Percentiles rank a stretch among this genome's conserved stretches.
These are phyloP conservation scores for Syritta pipiens DNA, from an alignment of 2,888 invertebrate species.

Conservation along the genomic window DNA sequence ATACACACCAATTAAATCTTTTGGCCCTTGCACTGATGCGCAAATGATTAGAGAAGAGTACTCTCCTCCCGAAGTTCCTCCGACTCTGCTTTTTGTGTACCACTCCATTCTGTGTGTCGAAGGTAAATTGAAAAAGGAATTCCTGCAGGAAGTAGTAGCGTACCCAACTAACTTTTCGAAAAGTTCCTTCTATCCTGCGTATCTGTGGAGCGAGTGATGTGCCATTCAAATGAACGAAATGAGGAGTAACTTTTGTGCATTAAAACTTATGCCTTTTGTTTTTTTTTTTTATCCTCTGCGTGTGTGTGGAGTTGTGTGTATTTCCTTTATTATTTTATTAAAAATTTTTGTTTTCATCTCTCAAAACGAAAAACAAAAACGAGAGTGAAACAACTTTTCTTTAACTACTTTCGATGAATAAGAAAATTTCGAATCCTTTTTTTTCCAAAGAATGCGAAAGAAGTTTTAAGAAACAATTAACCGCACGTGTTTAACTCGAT, in stretches of 20 bases:
- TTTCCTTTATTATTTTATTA: background rate
- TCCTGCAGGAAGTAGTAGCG: slow-evolving; percentile 17
- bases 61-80: no score
- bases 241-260: slow-evolving; percentile 46
- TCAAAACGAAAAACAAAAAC: slow-evolving; percentile 14
- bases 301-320: slow-evolving; percentile 11
- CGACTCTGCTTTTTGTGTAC: no score
- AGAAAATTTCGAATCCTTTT: slow-evolving; percentile 33
- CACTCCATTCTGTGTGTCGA: slow-evolving; percentile 2
- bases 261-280: slow-evolving; percentile 36
- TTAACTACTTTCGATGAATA: slow-evolving; percentile 66
- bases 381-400: no score
- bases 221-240: background rate
- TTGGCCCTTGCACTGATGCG: slow-evolving; percentile 29
- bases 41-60: slow-evolving; percentile 19
- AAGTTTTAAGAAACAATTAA: slow-evolving; percentile 58
- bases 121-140: slow-evolving; percentile 7
- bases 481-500: slow-evolving; percentile 19
- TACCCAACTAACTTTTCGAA: background rate
- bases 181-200: slow-evolving; percentile 24
- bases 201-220: background rate
- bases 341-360: background rate
- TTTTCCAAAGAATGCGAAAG: slow-evolving; percentile 47
- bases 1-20: slow-evolving; percentile 51
- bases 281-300: no score